Percentiles rank a stretch among this genome's conserved stretches.
Conservation (phyloP, 2,797 vertebrate species). For the Scolopax bukidnonensis region DNA sequence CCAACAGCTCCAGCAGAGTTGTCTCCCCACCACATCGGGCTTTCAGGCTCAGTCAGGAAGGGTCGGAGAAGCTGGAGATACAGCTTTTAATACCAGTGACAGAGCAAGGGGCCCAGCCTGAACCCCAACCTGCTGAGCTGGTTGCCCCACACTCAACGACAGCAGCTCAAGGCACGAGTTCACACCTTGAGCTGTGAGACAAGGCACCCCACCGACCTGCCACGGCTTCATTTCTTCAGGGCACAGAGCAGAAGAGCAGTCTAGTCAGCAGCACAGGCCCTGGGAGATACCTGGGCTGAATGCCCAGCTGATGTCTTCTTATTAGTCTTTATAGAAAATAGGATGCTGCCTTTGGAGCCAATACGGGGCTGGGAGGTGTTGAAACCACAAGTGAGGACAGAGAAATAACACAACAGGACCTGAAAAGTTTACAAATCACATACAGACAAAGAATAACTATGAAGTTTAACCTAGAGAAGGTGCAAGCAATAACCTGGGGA, state of each 20-base stretch:
- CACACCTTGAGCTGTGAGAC: not conserved
- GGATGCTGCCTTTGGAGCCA: not conserved
- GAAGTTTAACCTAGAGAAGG: not conserved
- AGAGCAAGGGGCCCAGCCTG: accelerated
- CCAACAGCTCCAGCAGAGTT: not conserved
- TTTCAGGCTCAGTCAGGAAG: not conserved
- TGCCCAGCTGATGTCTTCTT: not conserved
- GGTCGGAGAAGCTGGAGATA: not conserved
- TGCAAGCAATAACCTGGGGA: not conserved
- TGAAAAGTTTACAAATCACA: not conserved
- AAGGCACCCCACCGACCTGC: accelerated
- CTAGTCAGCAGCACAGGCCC: not conserved
- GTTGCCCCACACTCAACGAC: accelerated
- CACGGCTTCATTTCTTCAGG: not conserved
- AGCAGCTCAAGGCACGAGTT: not conserved
- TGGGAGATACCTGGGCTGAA: not conserved
- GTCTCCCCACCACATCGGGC: not conserved
- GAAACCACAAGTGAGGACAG: not conserved
- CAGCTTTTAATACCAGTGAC: not conserved
- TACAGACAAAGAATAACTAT: not conserved
- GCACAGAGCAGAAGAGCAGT: not conserved
- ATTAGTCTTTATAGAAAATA: not conserved
- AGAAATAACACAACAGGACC: not conserved
- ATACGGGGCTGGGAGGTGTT: not conserved
- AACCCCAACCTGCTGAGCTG: not conserved